phyloP scores from a whole-genome alignment of 2,888 invertebrate species.

The Neoascia interrupta region DNA sequence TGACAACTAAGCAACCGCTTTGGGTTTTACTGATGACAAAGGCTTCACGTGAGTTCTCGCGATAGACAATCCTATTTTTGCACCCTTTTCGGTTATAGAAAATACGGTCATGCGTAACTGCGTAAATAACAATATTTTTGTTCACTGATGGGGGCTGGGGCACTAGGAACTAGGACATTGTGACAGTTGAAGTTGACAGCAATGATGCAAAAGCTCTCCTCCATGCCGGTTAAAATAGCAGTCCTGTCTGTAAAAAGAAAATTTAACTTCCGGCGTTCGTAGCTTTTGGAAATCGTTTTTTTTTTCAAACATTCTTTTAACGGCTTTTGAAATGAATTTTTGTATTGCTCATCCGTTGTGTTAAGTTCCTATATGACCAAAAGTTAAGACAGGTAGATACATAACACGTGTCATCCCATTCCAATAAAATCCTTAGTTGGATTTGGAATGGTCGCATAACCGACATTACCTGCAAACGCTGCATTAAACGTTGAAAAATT shows the following conservation, averaged over 20 bases:
- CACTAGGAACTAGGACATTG: conserved; percentile 29
- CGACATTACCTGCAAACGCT: too few relatives aligned
- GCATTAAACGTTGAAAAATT: too few relatives aligned
- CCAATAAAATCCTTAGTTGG: too few relatives aligned
- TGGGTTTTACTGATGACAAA: conserved; percentile 27
- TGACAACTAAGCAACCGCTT: conserved; percentile 50
- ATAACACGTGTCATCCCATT: too few relatives aligned
- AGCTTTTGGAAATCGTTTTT: conserved; percentile 1
- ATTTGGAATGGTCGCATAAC: too few relatives aligned
- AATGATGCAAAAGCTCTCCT: conserved; percentile 16
- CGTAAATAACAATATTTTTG: conserved; percentile 22
- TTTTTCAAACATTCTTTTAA: too few relatives aligned
- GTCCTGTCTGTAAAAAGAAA: not conserved
- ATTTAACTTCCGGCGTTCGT: not conserved
- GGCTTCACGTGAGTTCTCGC: conserved; percentile 32
- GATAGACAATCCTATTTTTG: conserved; percentile 24
- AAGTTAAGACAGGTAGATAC: too few relatives aligned
- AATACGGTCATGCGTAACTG: conserved; percentile 49
- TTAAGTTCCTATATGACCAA: too few relatives aligned
- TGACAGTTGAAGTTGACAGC: conserved; percentile 34
- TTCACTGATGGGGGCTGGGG: too few relatives aligned
- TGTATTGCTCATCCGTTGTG: too few relatives aligned
- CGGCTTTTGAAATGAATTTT: too few relatives aligned
- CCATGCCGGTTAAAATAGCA: conserved; percentile 19
- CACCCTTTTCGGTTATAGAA: conserved; percentile 1